Conservation (phyloP, 2,888 invertebrate species). For the Amiota minor region DNA sequence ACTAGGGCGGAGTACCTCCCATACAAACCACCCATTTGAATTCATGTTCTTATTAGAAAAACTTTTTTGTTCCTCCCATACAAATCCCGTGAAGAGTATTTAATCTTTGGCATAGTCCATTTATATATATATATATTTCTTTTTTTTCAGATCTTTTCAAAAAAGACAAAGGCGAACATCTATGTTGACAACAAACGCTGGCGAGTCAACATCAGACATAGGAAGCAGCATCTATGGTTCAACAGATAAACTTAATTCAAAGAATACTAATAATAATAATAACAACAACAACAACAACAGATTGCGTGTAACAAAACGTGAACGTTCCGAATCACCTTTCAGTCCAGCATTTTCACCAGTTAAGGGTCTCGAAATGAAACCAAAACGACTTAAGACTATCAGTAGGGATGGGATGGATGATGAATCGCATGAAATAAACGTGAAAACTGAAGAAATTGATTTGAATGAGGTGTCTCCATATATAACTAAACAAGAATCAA, state of each 20-base stretch:
- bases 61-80: neutral
- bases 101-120: no score
- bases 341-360: slow-evolving; percentile 70
- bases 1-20: neutral
- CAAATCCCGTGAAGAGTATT: no score
- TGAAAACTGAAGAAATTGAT: neutral
- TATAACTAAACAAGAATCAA: neutral
- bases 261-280: no score
- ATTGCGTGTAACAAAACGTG: slow-evolving; percentile 54
- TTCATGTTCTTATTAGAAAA: neutral
- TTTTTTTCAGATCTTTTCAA: slow-evolving; percentile 43
- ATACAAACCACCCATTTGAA: neutral
- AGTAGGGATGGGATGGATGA: slow-evolving; percentile 37
- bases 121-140: no score
- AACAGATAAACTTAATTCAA: slow-evolving; percentile 58
- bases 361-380: slow-evolving; percentile 41
- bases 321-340: slow-evolving; percentile 68
- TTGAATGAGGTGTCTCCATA: neutral
- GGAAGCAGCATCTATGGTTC: slow-evolving; percentile 69
- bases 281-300: no score
- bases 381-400: slow-evolving; percentile 65
- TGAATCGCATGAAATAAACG: slow-evolving; percentile 9
- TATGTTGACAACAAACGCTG: slow-evolving; percentile 45
- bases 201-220: slow-evolving; percentile 58
- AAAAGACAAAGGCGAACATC: slow-evolving; percentile 46